These are phyloP conservation scores for Microcebus tavaratra DNA, from an alignment of 2,113 vertebrate genomes.

Conservation along the genomic window DNA sequence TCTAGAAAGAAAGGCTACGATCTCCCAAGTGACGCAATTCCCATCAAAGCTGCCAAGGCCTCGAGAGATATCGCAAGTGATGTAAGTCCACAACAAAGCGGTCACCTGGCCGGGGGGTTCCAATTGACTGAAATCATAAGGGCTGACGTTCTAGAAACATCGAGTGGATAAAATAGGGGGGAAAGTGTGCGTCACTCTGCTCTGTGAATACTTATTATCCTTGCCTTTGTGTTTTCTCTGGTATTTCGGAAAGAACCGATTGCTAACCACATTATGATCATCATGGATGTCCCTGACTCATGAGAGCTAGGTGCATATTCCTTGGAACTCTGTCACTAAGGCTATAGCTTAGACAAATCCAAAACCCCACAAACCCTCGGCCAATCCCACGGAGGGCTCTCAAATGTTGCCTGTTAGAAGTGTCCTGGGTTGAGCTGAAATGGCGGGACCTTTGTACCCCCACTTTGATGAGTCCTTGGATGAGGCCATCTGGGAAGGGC, in stretches of 20 bases:
- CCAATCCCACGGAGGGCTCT: not conserved
- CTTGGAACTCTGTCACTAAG: not conserved
- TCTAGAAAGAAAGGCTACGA: conserved; percentile 93
- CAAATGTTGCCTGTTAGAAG: not conserved
- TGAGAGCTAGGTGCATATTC: not conserved
- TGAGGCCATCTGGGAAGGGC: not conserved
- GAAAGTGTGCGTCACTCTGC: not conserved
- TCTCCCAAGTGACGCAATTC: conserved; percentile 92
- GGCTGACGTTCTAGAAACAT: not conserved
- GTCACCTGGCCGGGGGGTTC: not conserved
- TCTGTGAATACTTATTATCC: not conserved
- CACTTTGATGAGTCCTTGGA: not conserved
- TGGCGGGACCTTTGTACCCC: not conserved
- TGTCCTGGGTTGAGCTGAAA: not conserved
- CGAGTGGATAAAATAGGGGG: not conserved
- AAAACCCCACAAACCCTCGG: too few relatives aligned
- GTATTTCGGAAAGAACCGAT: not conserved
- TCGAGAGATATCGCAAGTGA: conserved; percentile 95
- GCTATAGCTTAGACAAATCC: not conserved
- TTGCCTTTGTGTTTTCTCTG: not conserved
- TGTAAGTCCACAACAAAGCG: conserved; percentile 86
- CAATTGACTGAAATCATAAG: not conserved
- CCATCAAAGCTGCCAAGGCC: conserved; percentile 93
- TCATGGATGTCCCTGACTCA: not conserved
- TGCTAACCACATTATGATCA: not conserved